phyloP scores from a whole-genome alignment of 1,140 invertebrate species.

The Saccostrea cuccullata region DNA sequence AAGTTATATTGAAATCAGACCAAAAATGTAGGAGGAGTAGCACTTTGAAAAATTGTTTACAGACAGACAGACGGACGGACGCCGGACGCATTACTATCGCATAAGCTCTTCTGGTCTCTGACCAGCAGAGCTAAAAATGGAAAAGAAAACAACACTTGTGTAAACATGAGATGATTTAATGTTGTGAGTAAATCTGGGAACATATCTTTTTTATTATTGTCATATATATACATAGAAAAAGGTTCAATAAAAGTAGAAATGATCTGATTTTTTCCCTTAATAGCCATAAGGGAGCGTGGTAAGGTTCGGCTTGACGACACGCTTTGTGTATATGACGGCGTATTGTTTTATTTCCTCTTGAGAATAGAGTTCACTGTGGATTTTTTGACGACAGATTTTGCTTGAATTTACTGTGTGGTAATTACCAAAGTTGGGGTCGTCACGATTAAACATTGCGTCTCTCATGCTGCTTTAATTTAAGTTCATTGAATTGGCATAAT shows the following conservation, averaged over 20 bases:
- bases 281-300: constrained; percentile 12
- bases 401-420: not conserved
- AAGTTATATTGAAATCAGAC: no score
- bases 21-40: no score
- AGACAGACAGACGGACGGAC: no score
- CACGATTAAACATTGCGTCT: constrained; percentile 17
- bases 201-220: no score
- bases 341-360: constrained; percentile 23
- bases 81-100: no score
- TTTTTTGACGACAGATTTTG: constrained; percentile 24
- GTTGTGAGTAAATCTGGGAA: no score
- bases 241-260: no score
- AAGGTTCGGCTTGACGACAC: not conserved
- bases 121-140: no score
- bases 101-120: no score
- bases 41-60: no score
- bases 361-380: not conserved
- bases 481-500: not conserved
- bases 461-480: constrained; percentile 33
- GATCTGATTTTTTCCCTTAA: not conserved
- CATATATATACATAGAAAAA: no score
- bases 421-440: not conserved
- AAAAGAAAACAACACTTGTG: not conserved
- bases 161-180: not conserved
- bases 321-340: not conserved